Evolutionary conservation across 2,888 invertebrate genomes (phyloP).

Genomic region (Dexiosoma caninum): DNA sequence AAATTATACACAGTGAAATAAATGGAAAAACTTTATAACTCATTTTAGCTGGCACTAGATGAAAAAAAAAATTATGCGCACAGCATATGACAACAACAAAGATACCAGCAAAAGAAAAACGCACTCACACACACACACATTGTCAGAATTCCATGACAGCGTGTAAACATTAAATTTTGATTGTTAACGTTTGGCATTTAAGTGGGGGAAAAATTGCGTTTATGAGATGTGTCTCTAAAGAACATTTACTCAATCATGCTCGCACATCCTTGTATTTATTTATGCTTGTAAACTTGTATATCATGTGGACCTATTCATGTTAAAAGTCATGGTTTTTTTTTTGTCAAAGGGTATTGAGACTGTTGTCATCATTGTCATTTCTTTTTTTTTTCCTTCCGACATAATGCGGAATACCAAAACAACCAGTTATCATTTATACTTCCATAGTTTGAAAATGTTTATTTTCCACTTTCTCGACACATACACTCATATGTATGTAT

Average conservation of each 20-base stretch:
- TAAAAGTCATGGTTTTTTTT: slow-evolving; percentile 3
- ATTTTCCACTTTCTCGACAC: not conserved
- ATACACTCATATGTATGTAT: too few relatives aligned
- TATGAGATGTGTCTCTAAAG: slow-evolving; percentile 30
- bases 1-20: not conserved
- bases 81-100: not conserved
- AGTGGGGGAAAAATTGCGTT: slow-evolving; percentile 62
- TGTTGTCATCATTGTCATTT: slow-evolving; percentile 57
- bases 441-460: not conserved
- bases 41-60: slow-evolving; percentile 1
- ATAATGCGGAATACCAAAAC: slow-evolving; percentile 47
- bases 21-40: slow-evolving; percentile 32
- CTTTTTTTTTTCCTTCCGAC: slow-evolving; percentile 53
- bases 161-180: slow-evolving; percentile 63
- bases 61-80: not conserved
- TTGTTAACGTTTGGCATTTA: slow-evolving; percentile 60
- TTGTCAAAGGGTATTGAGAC: not conserved
- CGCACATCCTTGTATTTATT: not conserved
- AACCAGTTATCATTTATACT: slow-evolving; percentile 47
- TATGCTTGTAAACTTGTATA: not conserved
- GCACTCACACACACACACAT: too few relatives aligned
- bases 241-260: slow-evolving; percentile 34
- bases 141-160: slow-evolving; percentile 48
- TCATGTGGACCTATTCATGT: not conserved
- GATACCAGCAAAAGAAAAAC: too few relatives aligned